Conservation (phyloP, 2,888 invertebrate genomes). For the Sycophila texana region DNA sequence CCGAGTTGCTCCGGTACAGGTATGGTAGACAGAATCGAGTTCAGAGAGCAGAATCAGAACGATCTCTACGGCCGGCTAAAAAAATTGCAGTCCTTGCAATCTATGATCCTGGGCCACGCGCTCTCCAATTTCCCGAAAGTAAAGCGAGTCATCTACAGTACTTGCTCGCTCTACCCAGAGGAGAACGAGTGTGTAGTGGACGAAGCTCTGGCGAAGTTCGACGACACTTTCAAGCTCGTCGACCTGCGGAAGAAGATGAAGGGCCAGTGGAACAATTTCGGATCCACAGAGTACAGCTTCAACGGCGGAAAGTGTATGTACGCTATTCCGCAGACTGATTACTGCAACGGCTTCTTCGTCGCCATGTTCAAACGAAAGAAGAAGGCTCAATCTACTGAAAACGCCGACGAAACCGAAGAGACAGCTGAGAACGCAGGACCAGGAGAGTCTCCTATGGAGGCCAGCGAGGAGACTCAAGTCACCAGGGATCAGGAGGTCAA, state of each 20-base stretch:
- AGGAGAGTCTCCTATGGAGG: too few species aligned
- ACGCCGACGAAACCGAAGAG: not conserved
- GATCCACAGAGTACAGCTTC: constrained; percentile 81
- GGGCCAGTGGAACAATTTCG: constrained; percentile 83
- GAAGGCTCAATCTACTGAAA: constrained; percentile 27
- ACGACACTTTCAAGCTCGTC: constrained; percentile 79
- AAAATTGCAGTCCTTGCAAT: constrained; percentile 87
- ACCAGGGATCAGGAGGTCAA: not conserved
- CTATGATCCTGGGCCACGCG: constrained; percentile 90
- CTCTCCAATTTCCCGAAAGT: constrained; percentile 89
- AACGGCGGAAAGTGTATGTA: constrained; percentile 83
- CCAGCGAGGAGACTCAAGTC: not conserved
- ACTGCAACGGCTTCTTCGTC: constrained; percentile 96
- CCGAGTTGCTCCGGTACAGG: constrained; percentile 97
- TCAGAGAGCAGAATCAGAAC: constrained; percentile 76
- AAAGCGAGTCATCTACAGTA: constrained; percentile 94
- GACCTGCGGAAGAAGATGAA: constrained; percentile 80
- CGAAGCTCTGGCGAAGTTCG: constrained; percentile 78
- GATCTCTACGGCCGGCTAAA: constrained; percentile 78
- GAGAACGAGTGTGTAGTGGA: constrained; percentile 95
- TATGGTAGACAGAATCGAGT: constrained; percentile 78
- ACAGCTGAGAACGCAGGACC: not conserved
- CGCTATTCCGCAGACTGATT: constrained; percentile 84
- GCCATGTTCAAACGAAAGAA: constrained; percentile 87
- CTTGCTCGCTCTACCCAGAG: constrained; percentile 92